Evolutionary conservation across 2,888 invertebrate genomes (phyloP), one percentile per base, ranked within the genome.

Genomic region (Dryadula phaetusa): DNA sequence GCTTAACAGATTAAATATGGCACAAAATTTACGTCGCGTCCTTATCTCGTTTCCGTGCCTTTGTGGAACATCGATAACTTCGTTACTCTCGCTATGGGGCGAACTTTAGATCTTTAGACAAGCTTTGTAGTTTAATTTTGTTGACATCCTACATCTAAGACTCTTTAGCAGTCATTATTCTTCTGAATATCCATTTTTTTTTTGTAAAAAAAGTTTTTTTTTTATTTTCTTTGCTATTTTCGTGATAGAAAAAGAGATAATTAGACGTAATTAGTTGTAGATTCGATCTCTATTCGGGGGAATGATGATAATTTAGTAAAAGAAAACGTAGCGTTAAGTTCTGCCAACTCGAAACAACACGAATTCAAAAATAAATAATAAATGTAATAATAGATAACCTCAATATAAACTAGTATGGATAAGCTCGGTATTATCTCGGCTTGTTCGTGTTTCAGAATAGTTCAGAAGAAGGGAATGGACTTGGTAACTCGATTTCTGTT

Each of bases 401-500:
- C n/a, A n/a, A 49, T 49, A 49, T 49, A 49, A 28, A 25, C n/a
- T 14, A 25, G 7, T 49, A 49, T 28, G 28, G 49, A 10, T 16
- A 52, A 52, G 14, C 14, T 28, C 4, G 4, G 28, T 16, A 28
- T 16, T 52, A 52, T 52, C 49, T 28, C 49, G n/a, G n/a, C 49
- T 14, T 3, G 25, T 52, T 49, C 28, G 28, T 28, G 49, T 52
- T 52, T 52, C 28, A 28, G 14, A 47, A 28, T 28, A 52, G 28
- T 52, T 52, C 49, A 52, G 49, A 16, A 28, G 49, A 16, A 52
- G 37, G 22, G 40, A 40, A 8, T 40, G 56, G 56, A 56, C 37
- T 56, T 40, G 14, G n/a, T 40, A 40, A 56, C 56, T 56, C 22
- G 12, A 37, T 40, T 56, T 56, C 37, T 22, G 22, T 56, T 40